Evolutionary conservation across 2,888 invertebrate genomes (phyloP).

Genomic region (Archips xylosteana): DNA sequence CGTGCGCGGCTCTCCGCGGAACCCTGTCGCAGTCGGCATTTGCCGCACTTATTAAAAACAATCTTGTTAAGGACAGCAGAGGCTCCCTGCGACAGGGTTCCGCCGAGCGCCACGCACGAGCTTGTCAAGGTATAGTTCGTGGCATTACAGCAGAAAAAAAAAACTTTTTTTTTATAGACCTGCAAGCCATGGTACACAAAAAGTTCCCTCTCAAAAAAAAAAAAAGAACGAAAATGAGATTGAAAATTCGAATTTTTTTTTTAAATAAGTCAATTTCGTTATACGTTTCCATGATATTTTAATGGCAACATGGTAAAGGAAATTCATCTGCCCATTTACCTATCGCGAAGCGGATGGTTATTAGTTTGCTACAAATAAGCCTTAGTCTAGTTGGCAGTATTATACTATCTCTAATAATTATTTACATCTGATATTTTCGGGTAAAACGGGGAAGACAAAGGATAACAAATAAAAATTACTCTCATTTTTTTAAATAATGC

Average conservation of each 20-base stretch:
- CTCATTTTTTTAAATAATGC: background rate
- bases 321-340: constrained; percentile 1
- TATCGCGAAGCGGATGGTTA: constrained; percentile 27
- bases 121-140: no score
- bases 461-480: background rate
- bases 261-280: background rate
- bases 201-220: no score
- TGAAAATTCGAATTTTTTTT: background rate
- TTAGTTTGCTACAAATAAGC: constrained; percentile 23
- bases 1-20: no score
- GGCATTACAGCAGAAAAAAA: background rate
- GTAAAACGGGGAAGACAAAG: constrained; percentile 18
- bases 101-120: no score
- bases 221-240: background rate
- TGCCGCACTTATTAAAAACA: no score
- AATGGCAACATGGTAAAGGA: background rate
- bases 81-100: no score
- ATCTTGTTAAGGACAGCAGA: no score
- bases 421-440: constrained; percentile 37
- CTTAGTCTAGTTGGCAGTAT: constrained; percentile 40
- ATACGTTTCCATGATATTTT: background rate
- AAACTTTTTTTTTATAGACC: background rate
- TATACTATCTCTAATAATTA: constrained; percentile 31
- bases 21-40: no score
- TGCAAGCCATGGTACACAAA: no score